These are phyloP conservation scores for Paedocypris micromegethes DNA, from an alignment of 2,797 vertebrate genomes.

Conservation along the genomic window DNA sequence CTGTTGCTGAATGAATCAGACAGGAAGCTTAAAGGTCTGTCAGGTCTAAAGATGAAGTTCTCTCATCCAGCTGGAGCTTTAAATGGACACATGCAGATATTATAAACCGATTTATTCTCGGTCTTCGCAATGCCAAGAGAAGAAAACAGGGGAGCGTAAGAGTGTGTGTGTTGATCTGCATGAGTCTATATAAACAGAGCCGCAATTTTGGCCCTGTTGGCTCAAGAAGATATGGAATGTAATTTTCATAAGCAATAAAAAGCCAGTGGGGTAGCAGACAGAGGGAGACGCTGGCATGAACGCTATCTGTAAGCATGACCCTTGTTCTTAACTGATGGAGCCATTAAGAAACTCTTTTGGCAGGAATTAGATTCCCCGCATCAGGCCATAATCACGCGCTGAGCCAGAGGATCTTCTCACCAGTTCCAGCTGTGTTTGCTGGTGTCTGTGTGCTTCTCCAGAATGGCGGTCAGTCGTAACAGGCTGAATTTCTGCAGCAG, in stretches of 20 bases:
- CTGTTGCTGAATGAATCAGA: not conserved
- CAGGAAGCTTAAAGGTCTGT: conserved; percentile 8
- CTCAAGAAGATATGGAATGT: conserved; percentile 24
- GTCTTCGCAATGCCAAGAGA: conserved; percentile 10
- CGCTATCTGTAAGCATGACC: conserved; percentile 2
- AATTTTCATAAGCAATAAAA: conserved; percentile 26
- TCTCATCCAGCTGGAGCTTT: conserved; percentile 5
- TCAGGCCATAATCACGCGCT: conserved; percentile 10
- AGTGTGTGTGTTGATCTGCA: not conserved
- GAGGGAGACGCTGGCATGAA: conserved; percentile 18
- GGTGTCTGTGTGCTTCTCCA: conserved; percentile 76
- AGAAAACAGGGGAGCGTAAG: not conserved
- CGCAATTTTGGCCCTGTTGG: conserved; percentile 23
- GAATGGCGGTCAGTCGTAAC: conserved; percentile 75
- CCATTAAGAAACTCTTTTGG: conserved; percentile 30
- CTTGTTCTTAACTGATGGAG: conserved; percentile 7
- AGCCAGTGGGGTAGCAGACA: conserved; percentile 10
- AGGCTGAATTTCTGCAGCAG: conserved; percentile 80
- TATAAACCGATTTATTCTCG: conserved; percentile 17
- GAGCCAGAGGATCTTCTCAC: conserved; percentile 59
- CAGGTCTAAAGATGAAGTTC: conserved; percentile 15
- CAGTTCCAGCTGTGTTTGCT: conserved; percentile 77
- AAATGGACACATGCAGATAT: conserved; percentile 30
- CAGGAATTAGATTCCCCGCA: conserved; percentile 11
- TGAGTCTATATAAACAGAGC: conserved; percentile 5